Base-by-base conservation (phyloP, 2,113 vertebrate species). In the Chaetorhynchus papuensis region DNA sequence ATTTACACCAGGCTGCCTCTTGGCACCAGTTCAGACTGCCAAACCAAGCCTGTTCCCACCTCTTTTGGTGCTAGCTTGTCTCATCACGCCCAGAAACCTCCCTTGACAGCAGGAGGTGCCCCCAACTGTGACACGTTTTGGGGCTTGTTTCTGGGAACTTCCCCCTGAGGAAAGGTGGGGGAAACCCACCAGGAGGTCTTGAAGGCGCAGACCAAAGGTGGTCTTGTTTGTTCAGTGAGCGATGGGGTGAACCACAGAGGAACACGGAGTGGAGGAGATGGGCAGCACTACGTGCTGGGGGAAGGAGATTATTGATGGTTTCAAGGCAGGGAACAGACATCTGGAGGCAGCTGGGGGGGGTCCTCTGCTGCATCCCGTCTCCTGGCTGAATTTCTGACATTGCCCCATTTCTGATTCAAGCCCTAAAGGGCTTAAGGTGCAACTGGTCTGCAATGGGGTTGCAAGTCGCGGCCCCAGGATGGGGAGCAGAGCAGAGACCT, bases 1-100 rank as follows among this genome's bases (percentile, higher is more conserved):
- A 97, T 97, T 97, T 97, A 97, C 95, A 97, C 71, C 76, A 92
- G 96, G 83, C 92, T 82, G 83, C 92, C 94, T 89, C 88, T 75
- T 89, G 96, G 92, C 79, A 70, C 59, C 92, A 52, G 72, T 60
- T 92, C 71, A 30, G 70, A 37, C 31, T 81, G 80, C 90, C 49
- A 72, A 75, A 54, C 0, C 11, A 60, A 64, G 83, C 37, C 52
- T 37, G 66, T 50, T 81, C 87, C 83, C 93, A 97, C 90, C 94
- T 84, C 87, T 80, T 63, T 69, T 49, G 89, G 77, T 89, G 41
- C 82, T 95, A 88, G 76, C 88, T 93, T 95, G 93, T 71, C 88
- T 95, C 68, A 31, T 66, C 85, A 8, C 0, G 28, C 83, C 72
- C 74, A 50, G 83, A 95, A 88, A 94, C 85, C 90, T 93, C 83